A percentile compares a stretch with the other conserved stretches of the same genome.
Evolutionary conservation across 2,113 vertebrate genomes (phyloP).

Genomic region (Pseudorasbora parva): DNA sequence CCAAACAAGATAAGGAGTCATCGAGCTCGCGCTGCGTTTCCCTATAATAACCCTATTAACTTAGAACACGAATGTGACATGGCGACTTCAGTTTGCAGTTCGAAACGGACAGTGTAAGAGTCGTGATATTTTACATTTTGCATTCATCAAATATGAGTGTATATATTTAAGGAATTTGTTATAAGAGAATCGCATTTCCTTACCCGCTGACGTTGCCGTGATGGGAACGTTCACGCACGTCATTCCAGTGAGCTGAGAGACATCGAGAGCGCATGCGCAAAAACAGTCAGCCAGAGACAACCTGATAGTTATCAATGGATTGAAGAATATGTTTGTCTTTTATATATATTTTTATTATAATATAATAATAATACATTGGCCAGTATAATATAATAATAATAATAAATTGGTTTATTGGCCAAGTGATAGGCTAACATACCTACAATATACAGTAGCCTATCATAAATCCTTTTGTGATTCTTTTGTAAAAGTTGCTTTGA

Average conservation of each 20-base stretch:
- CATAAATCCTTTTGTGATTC: neutral
- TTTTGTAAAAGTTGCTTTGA: neutral
- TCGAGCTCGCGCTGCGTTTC: slow-evolving; percentile 31
- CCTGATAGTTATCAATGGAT: neutral
- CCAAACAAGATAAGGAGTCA: slow-evolving; percentile 37
- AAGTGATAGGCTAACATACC: neutral
- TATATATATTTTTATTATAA: neutral
- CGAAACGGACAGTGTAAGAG: neutral
- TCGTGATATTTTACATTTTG: neutral
- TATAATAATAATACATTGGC: too few species aligned
- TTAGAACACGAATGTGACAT: neutral
- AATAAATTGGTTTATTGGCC: too few species aligned
- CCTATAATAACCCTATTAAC: slow-evolving; percentile 1
- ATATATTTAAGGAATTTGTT: neutral
- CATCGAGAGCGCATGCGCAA: slow-evolving; percentile 45
- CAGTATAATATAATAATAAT: too few species aligned
- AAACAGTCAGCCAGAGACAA: neutral
- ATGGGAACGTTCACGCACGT: slow-evolving; percentile 48
- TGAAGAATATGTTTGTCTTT: neutral
- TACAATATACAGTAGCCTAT: neutral
- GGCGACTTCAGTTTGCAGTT: neutral
- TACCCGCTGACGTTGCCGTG: slow-evolving; percentile 51
- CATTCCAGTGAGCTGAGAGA: slow-evolving; percentile 15
- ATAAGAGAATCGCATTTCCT: neutral
- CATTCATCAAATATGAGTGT: neutral